phyloP scores from a whole-genome alignment of 2,888 invertebrate genomes.

The Pterostichus madidus region DNA sequence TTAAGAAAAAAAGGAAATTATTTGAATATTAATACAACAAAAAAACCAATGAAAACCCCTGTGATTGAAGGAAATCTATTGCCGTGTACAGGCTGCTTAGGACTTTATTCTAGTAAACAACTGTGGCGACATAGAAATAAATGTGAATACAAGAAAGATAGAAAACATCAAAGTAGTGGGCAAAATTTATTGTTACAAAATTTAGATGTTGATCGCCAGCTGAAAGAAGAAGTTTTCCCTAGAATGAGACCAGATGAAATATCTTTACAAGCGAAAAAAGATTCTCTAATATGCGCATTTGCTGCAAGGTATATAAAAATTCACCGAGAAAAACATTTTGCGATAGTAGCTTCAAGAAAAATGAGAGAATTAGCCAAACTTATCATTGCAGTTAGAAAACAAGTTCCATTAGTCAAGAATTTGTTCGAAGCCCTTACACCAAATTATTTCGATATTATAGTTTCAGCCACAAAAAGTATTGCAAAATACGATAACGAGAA shows the following conservation, averaged over 20 bases:
- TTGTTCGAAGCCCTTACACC: constrained; percentile 37
- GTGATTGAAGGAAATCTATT: constrained; percentile 41
- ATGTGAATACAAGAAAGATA: constrained; percentile 67
- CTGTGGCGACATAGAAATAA: constrained; percentile 69
- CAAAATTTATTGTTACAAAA: constrained; percentile 68
- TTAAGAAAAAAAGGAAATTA: constrained; percentile 69
- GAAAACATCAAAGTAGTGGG: constrained; percentile 58
- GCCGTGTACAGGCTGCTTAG: constrained; percentile 69
- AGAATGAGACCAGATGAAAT: constrained; percentile 52
- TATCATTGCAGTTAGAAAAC: constrained; percentile 45
- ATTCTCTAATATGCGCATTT: constrained; percentile 59
- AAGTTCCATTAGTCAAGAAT: constrained; percentile 31
- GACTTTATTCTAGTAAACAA: constrained; percentile 69
- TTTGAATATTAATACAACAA: constrained; percentile 66
- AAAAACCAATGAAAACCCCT: constrained; percentile 67
- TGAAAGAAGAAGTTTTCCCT: constrained; percentile 61
- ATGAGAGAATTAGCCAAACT: constrained; percentile 60
- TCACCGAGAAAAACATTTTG: constrained; percentile 55
- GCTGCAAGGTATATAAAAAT: constrained; percentile 56
- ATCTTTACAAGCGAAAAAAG: constrained; percentile 54
- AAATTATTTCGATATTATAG: constrained; percentile 51
- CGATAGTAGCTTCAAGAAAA: constrained; percentile 57
- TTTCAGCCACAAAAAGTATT: constrained; percentile 53
- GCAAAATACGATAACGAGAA: constrained; percentile 53
- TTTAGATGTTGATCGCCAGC: constrained; percentile 68